phyloP scores from a whole-genome alignment of 2,888 invertebrate species.

The Thecocarcelia acutangulata region DNA sequence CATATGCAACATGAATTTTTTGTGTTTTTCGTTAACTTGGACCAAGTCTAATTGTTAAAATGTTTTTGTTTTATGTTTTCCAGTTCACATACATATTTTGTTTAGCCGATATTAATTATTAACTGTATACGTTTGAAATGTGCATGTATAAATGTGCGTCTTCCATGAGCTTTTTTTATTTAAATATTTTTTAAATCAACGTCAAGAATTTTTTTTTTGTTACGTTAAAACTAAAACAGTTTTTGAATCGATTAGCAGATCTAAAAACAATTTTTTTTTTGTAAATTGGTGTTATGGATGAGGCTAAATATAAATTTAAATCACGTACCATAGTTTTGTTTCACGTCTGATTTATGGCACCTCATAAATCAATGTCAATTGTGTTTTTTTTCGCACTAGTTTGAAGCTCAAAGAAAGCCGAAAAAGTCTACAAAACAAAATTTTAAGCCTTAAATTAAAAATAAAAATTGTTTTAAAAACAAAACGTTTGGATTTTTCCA shows the following conservation, averaged over 20 bases:
- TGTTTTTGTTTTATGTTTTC: constrained; percentile 13
- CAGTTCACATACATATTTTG: constrained; percentile 28
- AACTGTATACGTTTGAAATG: constrained; percentile 37
- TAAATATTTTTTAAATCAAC: constrained; percentile 13
- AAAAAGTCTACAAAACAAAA: neutral
- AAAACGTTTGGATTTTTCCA: constrained; percentile 16
- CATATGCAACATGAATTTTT: constrained; percentile 14
- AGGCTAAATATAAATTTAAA: neutral
- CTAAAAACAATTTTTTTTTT: neutral
- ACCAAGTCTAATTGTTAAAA: constrained; percentile 61
- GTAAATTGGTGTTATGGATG: neutral
- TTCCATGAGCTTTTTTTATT: constrained; percentile 12
- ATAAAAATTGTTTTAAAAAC: neutral
- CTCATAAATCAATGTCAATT: constrained; percentile 51
- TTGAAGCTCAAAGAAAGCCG: neutral
- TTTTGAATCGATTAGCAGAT: constrained; percentile 2
- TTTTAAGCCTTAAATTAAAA: neutral
- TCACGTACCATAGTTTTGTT: neutral
- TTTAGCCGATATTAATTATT: constrained; percentile 65
- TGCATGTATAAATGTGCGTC: neutral
- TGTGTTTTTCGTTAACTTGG: constrained; percentile 64
- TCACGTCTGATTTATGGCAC: constrained; percentile 27
- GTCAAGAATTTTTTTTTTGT: constrained; percentile 12
- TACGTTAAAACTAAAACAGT: neutral
- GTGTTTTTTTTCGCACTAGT: neutral